These are phyloP conservation scores for Rhagoletis zephyria DNA, from an alignment of 1,140 invertebrate species.

Conservation along the genomic window DNA sequence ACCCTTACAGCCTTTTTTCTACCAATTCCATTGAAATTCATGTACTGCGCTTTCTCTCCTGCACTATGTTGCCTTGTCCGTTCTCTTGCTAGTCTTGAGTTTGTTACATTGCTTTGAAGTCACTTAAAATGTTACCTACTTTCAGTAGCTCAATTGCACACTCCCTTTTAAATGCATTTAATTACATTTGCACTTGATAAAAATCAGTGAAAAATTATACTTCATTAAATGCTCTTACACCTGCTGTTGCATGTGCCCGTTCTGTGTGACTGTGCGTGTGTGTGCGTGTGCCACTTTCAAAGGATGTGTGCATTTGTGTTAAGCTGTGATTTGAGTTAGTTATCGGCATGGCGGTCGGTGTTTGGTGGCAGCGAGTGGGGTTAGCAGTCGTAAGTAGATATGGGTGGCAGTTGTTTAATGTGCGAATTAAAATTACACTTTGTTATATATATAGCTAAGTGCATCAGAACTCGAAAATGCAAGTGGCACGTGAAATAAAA, in stretches of 20 bases:
- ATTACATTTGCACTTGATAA: constrained; percentile 42
- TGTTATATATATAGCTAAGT: neutral
- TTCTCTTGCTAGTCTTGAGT: neutral
- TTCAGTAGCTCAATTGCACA: constrained; percentile 11
- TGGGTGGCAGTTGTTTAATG: constrained; percentile 1
- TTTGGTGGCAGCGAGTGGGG: neutral
- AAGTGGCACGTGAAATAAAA: too few species aligned
- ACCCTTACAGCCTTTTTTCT: too few species aligned
- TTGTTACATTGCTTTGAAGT: neutral
- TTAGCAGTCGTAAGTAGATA: neutral
- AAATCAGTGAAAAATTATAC: constrained; percentile 46
- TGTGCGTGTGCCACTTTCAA: neutral
- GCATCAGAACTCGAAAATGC: too few species aligned
- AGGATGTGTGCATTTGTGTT: neutral
- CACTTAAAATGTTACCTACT: constrained; percentile 8
- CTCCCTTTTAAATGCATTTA: constrained; percentile 25
- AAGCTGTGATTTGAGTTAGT: neutral
- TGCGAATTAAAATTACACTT: constrained; percentile 34
- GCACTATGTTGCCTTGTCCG: neutral
- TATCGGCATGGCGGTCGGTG: neutral
- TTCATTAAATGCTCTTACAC: neutral
- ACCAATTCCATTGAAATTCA: too few species aligned
- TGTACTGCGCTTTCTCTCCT: too few species aligned
- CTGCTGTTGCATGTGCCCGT: too few species aligned
- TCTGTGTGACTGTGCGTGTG: too few species aligned